Base-by-base conservation (phyloP, 1,140 invertebrate genomes). In the Plodia interpunctella region DNA sequence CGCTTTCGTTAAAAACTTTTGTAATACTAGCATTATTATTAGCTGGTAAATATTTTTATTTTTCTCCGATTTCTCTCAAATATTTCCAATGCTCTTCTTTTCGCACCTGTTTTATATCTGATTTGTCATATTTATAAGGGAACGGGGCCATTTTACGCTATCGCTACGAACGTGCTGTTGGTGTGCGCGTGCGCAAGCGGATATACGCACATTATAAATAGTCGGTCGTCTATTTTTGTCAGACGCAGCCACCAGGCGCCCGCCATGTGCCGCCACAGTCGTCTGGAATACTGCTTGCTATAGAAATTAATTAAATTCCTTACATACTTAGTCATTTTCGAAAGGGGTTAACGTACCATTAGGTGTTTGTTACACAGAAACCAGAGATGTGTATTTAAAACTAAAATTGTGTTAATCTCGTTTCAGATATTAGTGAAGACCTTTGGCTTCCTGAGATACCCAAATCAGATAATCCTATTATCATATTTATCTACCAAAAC, bases 161-260 rank as follows among this genome's bases (percentile, higher is more conserved):
- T 62, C 73, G 75, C 63, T 66, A 60, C 57, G 65, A 53, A 53
- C 21, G 62, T 57, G 62, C 61, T 59, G 19, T 25, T 58, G 38
- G 55, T 70, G 80, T 72, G 80, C 83, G 83, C 85, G 78, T 80
- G 79, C 85, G 78, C 83, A 69, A 70, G 76, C 86, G 83, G 86
- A 88, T 87, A 83, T 81, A 74, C 70, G 65, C 57, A 57, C 55
- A 63, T 61, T 88, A 88, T 84, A 84, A 87, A 86, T 88, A 88
- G 80, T 71, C 63, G 70, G 60, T 66, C 58, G 70, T 81, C 83
- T 88, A 88, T 88, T 88, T 88, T 71, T 49, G 80, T 79, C 72
- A 61, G 69, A 71, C 69, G 66, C 65, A 44, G 38, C 76, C 72
- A 65, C 74, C 75, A 78, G 65, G 76, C 74, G 65, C 70, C 71